Conservation (phyloP, 1,140 invertebrate species). For the Tetragonula clypearis region DNA sequence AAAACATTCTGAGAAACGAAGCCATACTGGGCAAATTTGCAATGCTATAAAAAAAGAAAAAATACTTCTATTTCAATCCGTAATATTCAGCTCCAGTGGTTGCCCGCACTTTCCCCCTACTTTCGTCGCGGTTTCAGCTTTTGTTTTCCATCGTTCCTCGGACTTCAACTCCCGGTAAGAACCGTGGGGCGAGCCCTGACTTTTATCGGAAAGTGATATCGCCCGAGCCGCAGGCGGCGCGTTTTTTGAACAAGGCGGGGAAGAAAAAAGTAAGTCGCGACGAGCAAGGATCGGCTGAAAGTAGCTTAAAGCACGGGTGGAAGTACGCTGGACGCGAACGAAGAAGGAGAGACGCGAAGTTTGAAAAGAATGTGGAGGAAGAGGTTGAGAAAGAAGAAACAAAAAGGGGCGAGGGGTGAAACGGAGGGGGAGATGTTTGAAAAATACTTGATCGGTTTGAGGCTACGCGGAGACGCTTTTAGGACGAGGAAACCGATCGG, state of each 20-base stretch:
- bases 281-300: neutral
- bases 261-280: conserved; percentile 32
- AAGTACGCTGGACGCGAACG: conserved; percentile 10
- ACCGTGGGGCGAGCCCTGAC: conserved; percentile 32
- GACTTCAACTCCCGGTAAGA: conserved; percentile 45
- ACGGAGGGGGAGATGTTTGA: conserved; percentile 21
- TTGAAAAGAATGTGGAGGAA: neutral
- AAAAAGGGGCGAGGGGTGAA: neutral
- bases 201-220: conserved; percentile 70
- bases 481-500: conserved; percentile 38
- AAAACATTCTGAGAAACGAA: too few species aligned
- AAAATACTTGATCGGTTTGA: conserved; percentile 48
- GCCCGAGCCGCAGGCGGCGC: conserved; percentile 48
- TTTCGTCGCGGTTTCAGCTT: conserved; percentile 10
- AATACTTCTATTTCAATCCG: neutral
- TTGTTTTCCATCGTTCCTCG: neutral
- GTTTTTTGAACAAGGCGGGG: conserved; percentile 20
- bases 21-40: too few species aligned
- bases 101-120: neutral
- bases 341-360: neutral
- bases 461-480: conserved; percentile 50
- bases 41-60: too few species aligned
- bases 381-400: neutral
- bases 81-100: neutral
- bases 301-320: conserved; percentile 22